Evolutionary conservation across 2,797 vertebrate genomes (phyloP).

Genomic region (Urocyon cinereoargenteus): DNA sequence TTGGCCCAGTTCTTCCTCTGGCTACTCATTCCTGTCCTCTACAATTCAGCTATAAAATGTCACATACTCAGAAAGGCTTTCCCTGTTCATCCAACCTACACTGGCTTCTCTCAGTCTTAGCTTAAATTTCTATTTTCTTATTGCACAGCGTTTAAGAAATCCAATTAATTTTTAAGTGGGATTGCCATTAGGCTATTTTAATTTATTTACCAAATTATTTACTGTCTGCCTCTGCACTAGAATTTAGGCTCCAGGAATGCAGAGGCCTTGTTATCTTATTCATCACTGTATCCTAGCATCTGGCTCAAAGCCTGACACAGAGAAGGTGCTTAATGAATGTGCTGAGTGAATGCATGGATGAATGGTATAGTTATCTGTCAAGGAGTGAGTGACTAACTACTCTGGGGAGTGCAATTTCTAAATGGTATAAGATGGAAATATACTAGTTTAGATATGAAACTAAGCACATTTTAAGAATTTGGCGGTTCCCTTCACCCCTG

Average conservation of each 20-base stretch:
- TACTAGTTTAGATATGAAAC: neutral
- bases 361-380: neutral
- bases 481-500: neutral
- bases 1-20: neutral
- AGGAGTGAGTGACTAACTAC: neutral
- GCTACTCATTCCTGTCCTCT: neutral
- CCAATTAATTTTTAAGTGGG: neutral
- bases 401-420: neutral
- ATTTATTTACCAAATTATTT: neutral
- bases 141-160: neutral
- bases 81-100: neutral
- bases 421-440: neutral
- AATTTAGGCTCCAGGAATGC: neutral
- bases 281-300: neutral
- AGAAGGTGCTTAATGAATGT: neutral
- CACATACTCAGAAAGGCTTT: neutral
- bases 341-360: neutral
- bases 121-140: neutral
- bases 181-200: neutral
- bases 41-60: neutral
- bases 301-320: neutral
- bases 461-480: neutral
- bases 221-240: neutral
- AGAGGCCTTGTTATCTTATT: neutral
- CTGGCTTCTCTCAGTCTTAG: neutral